Percentiles rank a stretch among this genome's conserved stretches.
Evolutionary conservation across 2,113 vertebrate genomes (phyloP).

Genomic region (Atractosteus spatula): DNA sequence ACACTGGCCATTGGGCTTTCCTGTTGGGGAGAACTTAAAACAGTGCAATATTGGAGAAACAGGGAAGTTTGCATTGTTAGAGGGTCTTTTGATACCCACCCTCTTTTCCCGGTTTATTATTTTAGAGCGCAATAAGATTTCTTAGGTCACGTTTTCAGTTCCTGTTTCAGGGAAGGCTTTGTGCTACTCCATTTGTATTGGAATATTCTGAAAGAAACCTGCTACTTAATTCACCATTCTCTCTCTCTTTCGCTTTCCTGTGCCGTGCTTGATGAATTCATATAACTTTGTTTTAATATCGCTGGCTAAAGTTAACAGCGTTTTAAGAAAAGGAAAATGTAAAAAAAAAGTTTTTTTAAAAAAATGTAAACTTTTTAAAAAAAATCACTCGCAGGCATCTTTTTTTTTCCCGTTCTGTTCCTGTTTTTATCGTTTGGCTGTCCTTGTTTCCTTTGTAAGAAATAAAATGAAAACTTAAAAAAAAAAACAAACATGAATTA

Average conservation of each 20-base stretch:
- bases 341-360: too few species aligned
- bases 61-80: conserved; percentile 39
- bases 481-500: conserved; percentile 57
- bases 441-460: neutral
- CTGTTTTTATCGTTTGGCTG: too few species aligned
- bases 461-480: conserved; percentile 49
- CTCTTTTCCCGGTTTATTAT: conserved; percentile 21
- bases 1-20: neutral
- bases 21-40: conserved; percentile 32
- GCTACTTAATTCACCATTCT: conserved; percentile 32
- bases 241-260: conserved; percentile 15
- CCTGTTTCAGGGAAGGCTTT: conserved; percentile 26
- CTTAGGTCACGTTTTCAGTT: conserved; percentile 34
- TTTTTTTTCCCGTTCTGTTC: too few species aligned
- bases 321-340: conserved; percentile 39
- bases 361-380: too few species aligned
- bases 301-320: conserved; percentile 37
- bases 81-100: conserved; percentile 21
- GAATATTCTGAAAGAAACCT: conserved; percentile 33
- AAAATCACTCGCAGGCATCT: too few species aligned
- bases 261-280: conserved; percentile 48
- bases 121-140: conserved; percentile 22
- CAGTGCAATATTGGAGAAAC: conserved; percentile 46
- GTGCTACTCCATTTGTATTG: conserved; percentile 23
- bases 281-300: conserved; percentile 51